A percentile compares a stretch with the other conserved stretches of the same genome.
phyloP scores from a whole-genome alignment of 2,797 vertebrate genomes.

The Phaenicophaeus curvirostris region DNA sequence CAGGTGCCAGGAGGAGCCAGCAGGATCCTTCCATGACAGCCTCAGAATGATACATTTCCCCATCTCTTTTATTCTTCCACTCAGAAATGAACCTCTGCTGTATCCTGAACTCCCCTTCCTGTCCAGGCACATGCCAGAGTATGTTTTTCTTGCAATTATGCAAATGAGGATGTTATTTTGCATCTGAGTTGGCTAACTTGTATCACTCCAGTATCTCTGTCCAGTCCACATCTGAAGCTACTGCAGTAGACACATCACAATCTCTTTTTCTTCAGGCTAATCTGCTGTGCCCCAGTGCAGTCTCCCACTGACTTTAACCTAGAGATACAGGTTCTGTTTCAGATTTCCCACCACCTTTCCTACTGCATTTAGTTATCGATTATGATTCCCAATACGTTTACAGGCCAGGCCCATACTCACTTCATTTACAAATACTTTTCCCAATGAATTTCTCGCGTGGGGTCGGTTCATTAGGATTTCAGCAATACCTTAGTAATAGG shows the following conservation, averaged over 20 bases:
- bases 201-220: background rate
- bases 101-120: background rate
- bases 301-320: background rate
- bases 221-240: background rate
- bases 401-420: slow-evolving; percentile 75
- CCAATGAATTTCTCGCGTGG: slow-evolving; percentile 88
- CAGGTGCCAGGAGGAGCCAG: background rate
- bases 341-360: background rate
- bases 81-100: background rate
- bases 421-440: slow-evolving; percentile 89
- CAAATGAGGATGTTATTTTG: background rate
- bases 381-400: background rate
- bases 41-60: background rate
- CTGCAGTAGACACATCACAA: background rate
- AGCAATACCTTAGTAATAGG: slow-evolving; percentile 83
- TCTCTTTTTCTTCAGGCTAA: background rate
- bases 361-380: background rate
- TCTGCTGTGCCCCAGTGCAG: background rate
- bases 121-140: background rate
- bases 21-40: background rate
- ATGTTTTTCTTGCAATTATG: background rate
- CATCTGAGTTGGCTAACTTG: background rate
- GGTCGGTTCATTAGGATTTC: slow-evolving; percentile 91
- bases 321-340: background rate
- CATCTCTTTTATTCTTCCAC: background rate